Conservation (phyloP, 2,797 vertebrate genomes). For the Cottoperca gobio region DNA sequence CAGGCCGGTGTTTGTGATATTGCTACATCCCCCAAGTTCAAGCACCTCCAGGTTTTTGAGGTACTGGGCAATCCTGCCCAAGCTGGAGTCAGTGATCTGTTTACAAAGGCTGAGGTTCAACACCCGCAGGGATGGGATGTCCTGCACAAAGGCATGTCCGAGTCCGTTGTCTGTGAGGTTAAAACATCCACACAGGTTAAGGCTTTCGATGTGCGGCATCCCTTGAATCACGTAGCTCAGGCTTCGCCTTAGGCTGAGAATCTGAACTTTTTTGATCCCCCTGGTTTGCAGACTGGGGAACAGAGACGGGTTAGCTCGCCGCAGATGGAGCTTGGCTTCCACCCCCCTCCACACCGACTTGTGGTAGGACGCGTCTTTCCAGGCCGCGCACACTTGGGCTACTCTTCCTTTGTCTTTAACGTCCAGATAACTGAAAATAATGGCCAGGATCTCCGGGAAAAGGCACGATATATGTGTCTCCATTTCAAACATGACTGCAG, state of each 20-base stretch:
- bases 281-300: constrained; percentile 97
- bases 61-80: constrained; percentile 97
- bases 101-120: constrained; percentile 98
- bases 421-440: constrained; percentile 97
- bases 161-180: constrained; percentile 99
- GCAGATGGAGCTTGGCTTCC: constrained; percentile 97
- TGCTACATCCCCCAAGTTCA: constrained; percentile 98
- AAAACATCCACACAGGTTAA: constrained; percentile 98
- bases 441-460: constrained; percentile 97
- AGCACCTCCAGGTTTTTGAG: constrained; percentile 97
- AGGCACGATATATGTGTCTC: constrained; percentile 97
- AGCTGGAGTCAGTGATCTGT: constrained; percentile 98
- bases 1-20: constrained; percentile 97
- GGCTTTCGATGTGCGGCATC: constrained; percentile 97
- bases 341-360: constrained; percentile 98
- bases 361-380: constrained; percentile 98
- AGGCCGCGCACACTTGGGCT: constrained; percentile 96
- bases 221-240: constrained; percentile 99
- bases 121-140: constrained; percentile 93
- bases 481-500: constrained; percentile 85
- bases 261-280: constrained; percentile 96
- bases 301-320: constrained; percentile 97
- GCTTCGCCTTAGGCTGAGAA: constrained; percentile 95
- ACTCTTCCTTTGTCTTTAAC: constrained; percentile 97
- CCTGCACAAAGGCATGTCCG: constrained; percentile 97